Evolutionary conservation across 2,113 vertebrate genomes (phyloP).

Genomic region (Microtus montanus): DNA sequence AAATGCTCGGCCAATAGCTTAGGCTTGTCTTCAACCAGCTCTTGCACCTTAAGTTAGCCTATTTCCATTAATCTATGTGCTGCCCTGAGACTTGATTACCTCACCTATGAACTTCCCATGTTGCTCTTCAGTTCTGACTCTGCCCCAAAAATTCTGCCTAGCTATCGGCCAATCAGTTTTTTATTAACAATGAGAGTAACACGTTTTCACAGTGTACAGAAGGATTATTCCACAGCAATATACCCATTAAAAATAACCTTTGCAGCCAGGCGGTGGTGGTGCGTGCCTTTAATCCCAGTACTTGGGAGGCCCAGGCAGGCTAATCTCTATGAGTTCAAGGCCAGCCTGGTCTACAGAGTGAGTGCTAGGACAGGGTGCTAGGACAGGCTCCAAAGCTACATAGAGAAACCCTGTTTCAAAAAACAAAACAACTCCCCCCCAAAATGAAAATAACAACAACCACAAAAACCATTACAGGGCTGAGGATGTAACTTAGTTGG

Average conservation of each 20-base stretch:
- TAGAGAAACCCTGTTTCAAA: too few species aligned
- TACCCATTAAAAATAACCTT: neutral
- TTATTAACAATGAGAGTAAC: neutral
- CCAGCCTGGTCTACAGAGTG: too few species aligned
- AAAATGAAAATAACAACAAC: too few species aligned
- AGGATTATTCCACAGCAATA: neutral
- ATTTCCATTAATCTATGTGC: neutral
- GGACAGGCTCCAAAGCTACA: too few species aligned
- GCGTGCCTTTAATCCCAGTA: too few species aligned
- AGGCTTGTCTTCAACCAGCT: neutral
- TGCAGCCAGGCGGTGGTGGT: neutral
- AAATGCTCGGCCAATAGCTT: neutral
- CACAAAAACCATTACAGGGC: neutral
- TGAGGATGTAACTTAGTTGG: neutral
- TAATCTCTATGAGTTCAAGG: too few species aligned
- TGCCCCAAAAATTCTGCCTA: neutral
- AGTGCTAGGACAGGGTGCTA: too few species aligned
- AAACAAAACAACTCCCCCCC: too few species aligned
- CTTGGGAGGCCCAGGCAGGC: too few species aligned
- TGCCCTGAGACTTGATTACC: neutral
- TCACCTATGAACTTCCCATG: neutral
- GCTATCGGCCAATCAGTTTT: neutral
- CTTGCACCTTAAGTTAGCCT: neutral
- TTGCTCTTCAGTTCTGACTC: neutral
- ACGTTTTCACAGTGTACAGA: neutral